Evolutionary conservation across 2,797 vertebrate genomes (phyloP), one percentile per base, ranked within the genome.

Genomic region (Peromyscus eremicus): DNA sequence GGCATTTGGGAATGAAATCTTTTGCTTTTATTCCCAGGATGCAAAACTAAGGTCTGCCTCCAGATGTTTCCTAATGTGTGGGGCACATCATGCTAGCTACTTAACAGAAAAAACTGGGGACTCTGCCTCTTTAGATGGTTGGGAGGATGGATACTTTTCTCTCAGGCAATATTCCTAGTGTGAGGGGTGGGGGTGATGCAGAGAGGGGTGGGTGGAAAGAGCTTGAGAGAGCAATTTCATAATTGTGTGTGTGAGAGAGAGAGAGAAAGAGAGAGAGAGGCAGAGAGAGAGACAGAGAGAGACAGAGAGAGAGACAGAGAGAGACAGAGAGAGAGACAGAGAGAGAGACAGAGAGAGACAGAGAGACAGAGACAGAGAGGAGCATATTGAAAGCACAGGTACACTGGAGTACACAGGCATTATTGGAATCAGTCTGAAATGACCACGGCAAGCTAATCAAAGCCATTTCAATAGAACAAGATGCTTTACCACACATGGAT

Each of bases 21-120:
- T 91, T 83, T 81, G 52, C 89, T 37, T 62, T 93, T 34, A 46
- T 95, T 93, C 88, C 90, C 49, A 52, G 82, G 80, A 93, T 81
- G 40, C 80, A 89, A 84, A 62, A 87, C 37, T 73, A 46, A 68
- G 66, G n/a, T 79, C 70, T n/a, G 17, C 17, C 32, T 94, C 83
- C n/a, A 19, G 27, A 91, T 92, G 25, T 80, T 91, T 94, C 91
- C 90, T 60, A 32, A 27, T 57, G 55, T 71, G 19, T 77, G n/a
- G 8, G 57, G 25, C 27, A 85, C 64, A 57, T 60, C 60, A 66
- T 29, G 43, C 11, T 83, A 46, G 29, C 64, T 21, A 21, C 34
- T 88, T 71, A 89, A 88, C 4, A 37, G 83, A 88, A 52, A 93
- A 79, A 88, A 55, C 79, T 37, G 83, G 62, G 87, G 55, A 62